Conservation (phyloP, 2,113 vertebrate genomes). For the Lontra canadensis region DNA sequence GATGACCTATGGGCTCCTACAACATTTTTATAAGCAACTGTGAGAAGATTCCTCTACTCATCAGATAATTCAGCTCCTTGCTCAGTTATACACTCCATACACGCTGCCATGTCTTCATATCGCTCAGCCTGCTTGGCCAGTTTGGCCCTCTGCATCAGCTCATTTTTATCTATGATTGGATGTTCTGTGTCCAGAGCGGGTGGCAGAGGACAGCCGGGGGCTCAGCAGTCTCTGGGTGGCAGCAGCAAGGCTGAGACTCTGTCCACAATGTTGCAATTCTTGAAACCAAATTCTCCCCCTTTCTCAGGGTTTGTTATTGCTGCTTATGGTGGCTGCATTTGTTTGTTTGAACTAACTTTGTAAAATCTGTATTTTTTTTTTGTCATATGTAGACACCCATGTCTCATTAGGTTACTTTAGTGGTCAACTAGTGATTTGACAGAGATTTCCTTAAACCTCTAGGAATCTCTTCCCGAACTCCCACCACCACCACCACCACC, state of each 20-base stretch:
- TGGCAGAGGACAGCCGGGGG: slow-evolving; percentile 46
- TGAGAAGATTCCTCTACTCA: slow-evolving; percentile 98
- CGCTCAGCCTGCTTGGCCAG: slow-evolving; percentile 98
- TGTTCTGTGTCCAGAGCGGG: slow-evolving; percentile 79
- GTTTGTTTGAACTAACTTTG: background rate
- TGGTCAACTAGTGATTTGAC: background rate
- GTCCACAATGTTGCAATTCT: slow-evolving; percentile 11
- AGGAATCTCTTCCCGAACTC: background rate
- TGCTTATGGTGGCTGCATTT: background rate
- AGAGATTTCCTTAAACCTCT: background rate
- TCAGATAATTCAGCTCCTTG: slow-evolving; percentile 88
- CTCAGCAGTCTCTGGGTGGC: slow-evolving; percentile 75
- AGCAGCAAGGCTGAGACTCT: slow-evolving; percentile 81
- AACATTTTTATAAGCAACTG: slow-evolving; percentile 99
- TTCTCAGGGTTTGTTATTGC: background rate
- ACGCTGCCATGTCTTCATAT: slow-evolving; percentile 96
- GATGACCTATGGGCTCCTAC: slow-evolving; percentile 97
- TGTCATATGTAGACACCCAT: background rate
- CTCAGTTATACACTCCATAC: slow-evolving; percentile 95
- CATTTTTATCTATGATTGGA: slow-evolving; percentile 92
- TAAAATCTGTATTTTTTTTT: background rate
- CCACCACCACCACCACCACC: no score
- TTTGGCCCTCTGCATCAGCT: slow-evolving; percentile 95
- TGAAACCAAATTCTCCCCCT: background rate
- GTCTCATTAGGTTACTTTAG: background rate